Percentiles rank a stretch among this genome's conserved stretches.
Evolutionary conservation across 2,797 vertebrate genomes (phyloP).

Genomic region (Lepidocolaptes lacrymiger): DNA sequence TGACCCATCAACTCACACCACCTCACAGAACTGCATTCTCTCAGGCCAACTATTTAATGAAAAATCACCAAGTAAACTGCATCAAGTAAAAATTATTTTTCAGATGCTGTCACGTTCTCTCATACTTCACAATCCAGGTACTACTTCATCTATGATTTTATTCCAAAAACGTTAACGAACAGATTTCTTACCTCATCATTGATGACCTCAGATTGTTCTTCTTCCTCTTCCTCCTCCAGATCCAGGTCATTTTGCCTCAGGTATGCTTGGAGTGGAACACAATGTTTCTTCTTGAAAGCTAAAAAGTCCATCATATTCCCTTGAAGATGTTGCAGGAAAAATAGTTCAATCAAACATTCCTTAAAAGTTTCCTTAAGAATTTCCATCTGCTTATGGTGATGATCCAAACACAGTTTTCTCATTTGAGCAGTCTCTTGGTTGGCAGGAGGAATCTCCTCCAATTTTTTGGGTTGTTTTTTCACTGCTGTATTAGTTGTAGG

Average conservation of each 20-base stretch:
- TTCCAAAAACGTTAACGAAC: background rate
- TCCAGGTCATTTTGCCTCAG: constrained; percentile 95
- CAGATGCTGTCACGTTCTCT: background rate
- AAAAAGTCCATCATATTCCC: constrained; percentile 99
- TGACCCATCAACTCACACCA: fast-evolving
- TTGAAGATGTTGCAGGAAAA: constrained; percentile 97
- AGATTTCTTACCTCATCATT: constrained; percentile 92
- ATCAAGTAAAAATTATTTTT: background rate
- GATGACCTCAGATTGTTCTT: constrained; percentile 97
- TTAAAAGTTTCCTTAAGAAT: constrained; percentile 90
- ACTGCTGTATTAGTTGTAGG: constrained; percentile 76
- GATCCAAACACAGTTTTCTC: constrained; percentile 93
- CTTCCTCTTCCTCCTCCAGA: constrained; percentile 94
- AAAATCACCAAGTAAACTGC: background rate
- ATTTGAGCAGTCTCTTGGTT: constrained; percentile 91
- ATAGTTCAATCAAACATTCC: constrained; percentile 93
- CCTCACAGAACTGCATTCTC: background rate
- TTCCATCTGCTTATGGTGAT: constrained; percentile 93
- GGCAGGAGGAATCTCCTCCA: constrained; percentile 94
- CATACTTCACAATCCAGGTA: background rate
- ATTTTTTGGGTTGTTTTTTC: constrained; percentile 88
- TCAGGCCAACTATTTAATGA: background rate
- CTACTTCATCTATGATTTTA: background rate
- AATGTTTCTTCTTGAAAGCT: constrained; percentile 96
- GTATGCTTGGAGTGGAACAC: constrained; percentile 92